phyloP scores from a whole-genome alignment of 2,888 invertebrate genomes.

The Portevinia maculata region DNA sequence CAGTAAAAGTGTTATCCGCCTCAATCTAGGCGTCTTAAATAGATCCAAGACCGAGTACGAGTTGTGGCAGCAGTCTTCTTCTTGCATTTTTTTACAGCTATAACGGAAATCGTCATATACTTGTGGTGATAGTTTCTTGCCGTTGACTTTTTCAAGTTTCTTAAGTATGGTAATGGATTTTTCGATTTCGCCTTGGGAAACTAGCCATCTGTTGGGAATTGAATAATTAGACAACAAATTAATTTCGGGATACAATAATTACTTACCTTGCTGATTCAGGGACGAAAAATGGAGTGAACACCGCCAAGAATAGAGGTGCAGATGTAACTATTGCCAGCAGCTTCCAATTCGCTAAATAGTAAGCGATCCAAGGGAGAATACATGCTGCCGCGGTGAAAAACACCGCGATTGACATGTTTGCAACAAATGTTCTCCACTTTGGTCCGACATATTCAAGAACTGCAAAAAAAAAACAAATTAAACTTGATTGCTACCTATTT shows the following conservation, averaged over 20 bases:
- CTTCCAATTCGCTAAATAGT: constrained; percentile 91
- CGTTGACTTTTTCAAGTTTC: constrained; percentile 91
- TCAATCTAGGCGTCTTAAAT: constrained; percentile 90
- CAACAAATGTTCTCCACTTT: constrained; percentile 94
- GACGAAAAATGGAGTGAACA: constrained; percentile 89
- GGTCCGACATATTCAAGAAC: constrained; percentile 95
- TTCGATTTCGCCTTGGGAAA: constrained; percentile 92
- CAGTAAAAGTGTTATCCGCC: constrained; percentile 90
- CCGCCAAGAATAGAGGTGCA: constrained; percentile 88
- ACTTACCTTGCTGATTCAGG: constrained; percentile 92
- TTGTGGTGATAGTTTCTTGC: constrained; percentile 88
- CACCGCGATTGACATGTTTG: constrained; percentile 94
- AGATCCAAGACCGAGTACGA: constrained; percentile 91
- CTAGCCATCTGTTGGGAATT: constrained; percentile 87
- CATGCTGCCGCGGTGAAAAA: constrained; percentile 93
- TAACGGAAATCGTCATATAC: constrained; percentile 88
- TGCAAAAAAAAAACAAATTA: constrained; percentile 79
- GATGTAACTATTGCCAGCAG: constrained; percentile 90
- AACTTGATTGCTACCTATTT: not conserved
- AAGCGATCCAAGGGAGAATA: constrained; percentile 92
- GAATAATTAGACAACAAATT: not conserved
- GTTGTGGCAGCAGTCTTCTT: constrained; percentile 88
- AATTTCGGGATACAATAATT: constrained; percentile 21
- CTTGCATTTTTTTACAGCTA: constrained; percentile 87
- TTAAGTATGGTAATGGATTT: constrained; percentile 90